Percentiles rank a stretch among this genome's conserved stretches.
Conservation (phyloP, 2,797 vertebrate species). For the Silurus aristotelis region DNA sequence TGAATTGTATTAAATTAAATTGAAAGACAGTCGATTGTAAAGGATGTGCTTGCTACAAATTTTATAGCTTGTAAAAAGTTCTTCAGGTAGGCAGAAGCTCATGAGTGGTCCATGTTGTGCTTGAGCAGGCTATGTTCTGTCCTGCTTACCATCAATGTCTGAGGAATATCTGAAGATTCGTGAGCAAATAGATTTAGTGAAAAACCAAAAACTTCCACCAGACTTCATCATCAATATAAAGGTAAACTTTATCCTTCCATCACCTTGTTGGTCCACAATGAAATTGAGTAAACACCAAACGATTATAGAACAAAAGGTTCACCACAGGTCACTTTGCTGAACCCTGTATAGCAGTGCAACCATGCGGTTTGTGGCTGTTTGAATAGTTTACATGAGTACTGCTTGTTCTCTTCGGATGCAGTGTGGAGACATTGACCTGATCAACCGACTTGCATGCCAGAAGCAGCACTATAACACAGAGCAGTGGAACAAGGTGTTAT, state of each 20-base stretch:
- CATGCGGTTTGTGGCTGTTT: not conserved
- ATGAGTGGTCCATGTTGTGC: slow-evolving; percentile 15
- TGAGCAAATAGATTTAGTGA: slow-evolving; percentile 86
- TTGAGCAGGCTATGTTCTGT: slow-evolving; percentile 88
- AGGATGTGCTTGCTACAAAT: too few relatives aligned
- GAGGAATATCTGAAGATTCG: slow-evolving; percentile 77
- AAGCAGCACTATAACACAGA: slow-evolving; percentile 78
- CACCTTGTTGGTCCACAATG: not conserved
- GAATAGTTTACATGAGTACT: not conserved
- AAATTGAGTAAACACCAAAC: not conserved
- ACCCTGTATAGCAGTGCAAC: too few relatives aligned
- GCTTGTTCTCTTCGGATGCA: slow-evolving; percentile 56
- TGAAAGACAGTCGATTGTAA: too few relatives aligned
- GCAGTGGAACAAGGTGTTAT: slow-evolving; percentile 75
- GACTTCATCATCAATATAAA: slow-evolving; percentile 96
- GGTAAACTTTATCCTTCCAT: slow-evolving; percentile 66
- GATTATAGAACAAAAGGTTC: not conserved
- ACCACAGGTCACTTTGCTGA: not conserved
- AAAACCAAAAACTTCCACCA: slow-evolving; percentile 80
- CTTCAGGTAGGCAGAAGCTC: too few relatives aligned
- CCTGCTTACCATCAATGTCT: slow-evolving; percentile 85
- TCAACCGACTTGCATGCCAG: slow-evolving; percentile 79
- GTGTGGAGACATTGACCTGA: slow-evolving; percentile 87
- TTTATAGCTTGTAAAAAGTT: too few relatives aligned
- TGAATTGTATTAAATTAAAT: too few relatives aligned